These are phyloP conservation scores for Caretta caretta DNA, from an alignment of 2,113 vertebrate species.

Conservation along the genomic window DNA sequence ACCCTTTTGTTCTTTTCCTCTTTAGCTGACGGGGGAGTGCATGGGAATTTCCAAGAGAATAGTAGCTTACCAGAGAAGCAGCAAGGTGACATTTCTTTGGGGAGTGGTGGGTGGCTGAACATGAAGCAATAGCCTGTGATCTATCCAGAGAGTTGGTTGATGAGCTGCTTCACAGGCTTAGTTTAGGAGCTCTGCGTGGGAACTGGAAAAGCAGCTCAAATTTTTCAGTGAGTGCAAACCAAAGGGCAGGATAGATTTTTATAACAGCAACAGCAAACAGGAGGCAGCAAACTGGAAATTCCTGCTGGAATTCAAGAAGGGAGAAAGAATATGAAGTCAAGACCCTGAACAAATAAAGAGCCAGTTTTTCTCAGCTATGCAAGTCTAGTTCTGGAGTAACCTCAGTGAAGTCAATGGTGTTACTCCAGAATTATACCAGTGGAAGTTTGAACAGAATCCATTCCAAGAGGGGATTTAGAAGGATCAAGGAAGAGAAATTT, in stretches of 20 bases:
- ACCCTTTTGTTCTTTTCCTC: conserved; percentile 13
- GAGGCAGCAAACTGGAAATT: not conserved
- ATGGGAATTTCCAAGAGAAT: not conserved
- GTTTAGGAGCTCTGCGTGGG: not conserved
- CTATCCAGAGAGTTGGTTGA: not conserved
- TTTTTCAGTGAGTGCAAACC: not conserved
- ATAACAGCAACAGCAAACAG: not conserved
- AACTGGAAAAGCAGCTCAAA: not conserved
- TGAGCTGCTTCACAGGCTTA: not conserved
- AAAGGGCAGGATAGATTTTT: not conserved
- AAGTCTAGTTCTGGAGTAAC: not conserved
- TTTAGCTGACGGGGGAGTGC: not conserved
- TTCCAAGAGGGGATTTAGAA: not conserved
- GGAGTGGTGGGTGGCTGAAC: not conserved
- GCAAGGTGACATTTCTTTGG: not conserved
- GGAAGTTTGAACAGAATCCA: not conserved
- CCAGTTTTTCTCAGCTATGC: not conserved
- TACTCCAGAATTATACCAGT: not conserved
- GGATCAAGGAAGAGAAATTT: not conserved
- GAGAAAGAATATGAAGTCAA: not conserved
- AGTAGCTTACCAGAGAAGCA: not conserved
- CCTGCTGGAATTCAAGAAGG: not conserved
- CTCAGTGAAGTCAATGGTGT: not conserved
- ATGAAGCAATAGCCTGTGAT: not conserved
- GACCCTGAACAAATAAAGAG: not conserved